phyloP scores from a whole-genome alignment of 2,113 vertebrate species.

The Noctilio leporinus region DNA sequence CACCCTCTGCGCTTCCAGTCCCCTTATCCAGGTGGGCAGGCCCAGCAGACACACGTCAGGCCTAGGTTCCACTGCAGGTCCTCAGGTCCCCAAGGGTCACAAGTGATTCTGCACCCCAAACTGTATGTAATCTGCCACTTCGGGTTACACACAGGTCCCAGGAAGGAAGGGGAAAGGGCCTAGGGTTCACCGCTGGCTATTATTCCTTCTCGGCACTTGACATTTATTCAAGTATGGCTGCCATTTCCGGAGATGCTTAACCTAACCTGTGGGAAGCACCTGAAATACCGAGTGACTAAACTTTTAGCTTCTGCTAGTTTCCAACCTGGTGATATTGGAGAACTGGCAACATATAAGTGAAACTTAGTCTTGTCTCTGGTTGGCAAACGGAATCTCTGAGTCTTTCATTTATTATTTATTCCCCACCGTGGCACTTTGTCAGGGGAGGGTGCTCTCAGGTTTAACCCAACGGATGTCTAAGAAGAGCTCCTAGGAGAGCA shows the following conservation, averaged over 20 bases:
- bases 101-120: background rate
- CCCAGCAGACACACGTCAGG: background rate
- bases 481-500: background rate
- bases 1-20: background rate
- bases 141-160: background rate
- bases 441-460: background rate
- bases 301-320: conserved; percentile 22
- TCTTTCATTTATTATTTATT: background rate
- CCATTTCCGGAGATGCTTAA: background rate
- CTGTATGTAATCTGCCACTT: background rate
- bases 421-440: background rate
- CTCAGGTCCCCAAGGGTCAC: background rate
- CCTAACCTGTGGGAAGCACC: background rate
- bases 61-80: background rate
- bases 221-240: background rate
- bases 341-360: background rate
- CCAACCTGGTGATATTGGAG: background rate
- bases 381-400: background rate
- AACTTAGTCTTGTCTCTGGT: background rate
- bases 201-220: background rate
- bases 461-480: background rate
- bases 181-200: background rate
- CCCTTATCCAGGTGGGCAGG: background rate
- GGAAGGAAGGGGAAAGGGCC: background rate
- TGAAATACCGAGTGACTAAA: background rate